phyloP scores from a whole-genome alignment of 2,113 vertebrate species.

The Tautogolabrus adspersus region DNA sequence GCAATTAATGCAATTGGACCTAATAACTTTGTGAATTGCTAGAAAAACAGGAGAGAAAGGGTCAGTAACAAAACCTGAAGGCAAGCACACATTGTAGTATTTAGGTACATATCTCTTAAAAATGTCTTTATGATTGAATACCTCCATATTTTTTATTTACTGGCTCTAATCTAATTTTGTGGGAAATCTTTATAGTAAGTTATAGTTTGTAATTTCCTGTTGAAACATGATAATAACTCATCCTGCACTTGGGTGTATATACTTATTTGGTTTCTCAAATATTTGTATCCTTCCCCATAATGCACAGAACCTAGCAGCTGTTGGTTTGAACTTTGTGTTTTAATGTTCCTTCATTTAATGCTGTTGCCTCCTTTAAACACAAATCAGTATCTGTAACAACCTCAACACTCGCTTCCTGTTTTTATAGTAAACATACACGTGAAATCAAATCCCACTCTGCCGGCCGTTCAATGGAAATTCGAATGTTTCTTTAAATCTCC shows the following conservation, averaged over 20 bases:
- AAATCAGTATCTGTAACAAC: background rate
- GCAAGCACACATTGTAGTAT: conserved; percentile 66
- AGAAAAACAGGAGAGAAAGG: conserved; percentile 58
- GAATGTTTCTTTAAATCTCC: conserved; percentile 8
- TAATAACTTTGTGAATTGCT: conserved; percentile 78
- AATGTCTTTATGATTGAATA: conserved; percentile 26
- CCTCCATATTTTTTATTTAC: no score
- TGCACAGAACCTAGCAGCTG: no score
- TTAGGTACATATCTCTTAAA: conserved; percentile 52
- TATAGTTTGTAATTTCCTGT: background rate
- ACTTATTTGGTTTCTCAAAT: background rate
- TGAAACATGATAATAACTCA: background rate
- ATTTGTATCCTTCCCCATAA: background rate
- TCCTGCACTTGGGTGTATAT: background rate
- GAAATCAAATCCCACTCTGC: background rate
- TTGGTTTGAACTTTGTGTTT: no score
- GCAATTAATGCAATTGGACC: conserved; percentile 77
- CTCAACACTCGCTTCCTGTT: no score
- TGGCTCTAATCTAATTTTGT: background rate
- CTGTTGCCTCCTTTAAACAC: no score
- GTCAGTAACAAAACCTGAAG: conserved; percentile 40
- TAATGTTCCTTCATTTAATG: no score
- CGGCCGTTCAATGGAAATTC: background rate
- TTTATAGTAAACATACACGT: no score
- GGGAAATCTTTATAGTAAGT: background rate